Evolutionary conservation across 2,888 invertebrate genomes (phyloP), one percentile per base, ranked within the genome.

Genomic region (Flexamia atlantica): DNA sequence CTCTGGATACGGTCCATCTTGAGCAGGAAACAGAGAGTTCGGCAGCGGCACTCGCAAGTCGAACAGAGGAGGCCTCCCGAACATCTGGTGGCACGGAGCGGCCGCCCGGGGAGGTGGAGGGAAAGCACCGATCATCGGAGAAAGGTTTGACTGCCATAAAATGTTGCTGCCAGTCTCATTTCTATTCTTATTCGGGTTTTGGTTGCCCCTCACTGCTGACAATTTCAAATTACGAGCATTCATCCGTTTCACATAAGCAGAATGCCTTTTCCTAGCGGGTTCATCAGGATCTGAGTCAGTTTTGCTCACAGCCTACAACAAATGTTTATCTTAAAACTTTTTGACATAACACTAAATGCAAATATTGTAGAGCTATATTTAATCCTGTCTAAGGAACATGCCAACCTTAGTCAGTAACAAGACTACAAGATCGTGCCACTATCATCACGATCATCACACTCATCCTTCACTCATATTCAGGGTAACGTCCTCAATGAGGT

Each of bases 161-260:
- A 23, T n/a, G 20, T 70, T 70, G 5, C 32, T 9, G 5, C 32
- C 20, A 10, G 20, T 30, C 23, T 68, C 30, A 28, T 1, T 17
- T 40, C 40, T 70, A 23, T 14, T 20, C 40, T 28, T 70, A 23
- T 40, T 70, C 23, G 36, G 3, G 23, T 32, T 70, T 40, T 36
- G 40, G 14, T 50, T 23, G 10, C 30, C 20, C 40, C 46, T 53
- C 17, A 20, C 50, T 9, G 70, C 84, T 57, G 76, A 79, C 23
- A 84, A 50, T 32, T 68, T 57, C 23, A 84, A 50, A 40, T 84
- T 84, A 10, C 76, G 76, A 42, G 76, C 82, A 30, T 87, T 87
- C 87, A 87, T 87, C 68, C 81, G 84, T 57, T 85, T 76, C 80
- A 86, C 87, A 81, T 86, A 87, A 7, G 85, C 84, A 64, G 83